Base-by-base conservation (phyloP, 2,113 vertebrate species). In the Acanthochromis polyacanthus region DNA sequence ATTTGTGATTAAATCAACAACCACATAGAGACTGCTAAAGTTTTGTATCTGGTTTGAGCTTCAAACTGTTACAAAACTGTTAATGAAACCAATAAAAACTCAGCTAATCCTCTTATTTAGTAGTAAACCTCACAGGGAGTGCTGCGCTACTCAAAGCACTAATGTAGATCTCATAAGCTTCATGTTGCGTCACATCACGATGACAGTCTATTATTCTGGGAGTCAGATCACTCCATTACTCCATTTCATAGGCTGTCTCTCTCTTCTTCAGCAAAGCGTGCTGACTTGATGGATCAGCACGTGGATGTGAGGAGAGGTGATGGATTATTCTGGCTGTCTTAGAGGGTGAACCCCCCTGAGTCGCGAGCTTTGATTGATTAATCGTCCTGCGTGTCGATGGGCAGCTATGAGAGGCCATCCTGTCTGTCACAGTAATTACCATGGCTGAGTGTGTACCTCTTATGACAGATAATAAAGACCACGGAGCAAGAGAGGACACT, bases 301-400 rank as follows among this genome's bases (percentile, higher is more conserved):
- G 81, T 72, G 56, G 56, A 71, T 60, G 70, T 75, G 66, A 69
- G 32, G 61, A 84, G 86, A 87, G 56, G 58, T 81, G 85, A 91
- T 84, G 60, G 88, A 91, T 89, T 85, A 80, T 82, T 83, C 75
- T 63, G 83, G 52, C 76, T 70, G 71, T 71, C 72, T 66, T 50
- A 69, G 69, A 67, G 62, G 81, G 36, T 61, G 68, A 78, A 43
- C 53, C 72, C 61, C 70, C 52, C 36, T 43, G 52, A 64, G 80
- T 84, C 40, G 36, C 38, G 43, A 84, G 73, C 52, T 16, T 51
- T 87, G 91, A 94, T 91, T 88, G 90, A 92, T 92, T 85, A 83
- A 82, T 84, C 12, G 36, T 45, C 17, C 59, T 12, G 57, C 16
- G 64, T 71, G 62, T 82, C 50, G 20, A 48, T 10, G 68, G 80